Evolutionary conservation across 2,113 vertebrate genomes (phyloP).

Genomic region (Chaetodon auriga): DNA sequence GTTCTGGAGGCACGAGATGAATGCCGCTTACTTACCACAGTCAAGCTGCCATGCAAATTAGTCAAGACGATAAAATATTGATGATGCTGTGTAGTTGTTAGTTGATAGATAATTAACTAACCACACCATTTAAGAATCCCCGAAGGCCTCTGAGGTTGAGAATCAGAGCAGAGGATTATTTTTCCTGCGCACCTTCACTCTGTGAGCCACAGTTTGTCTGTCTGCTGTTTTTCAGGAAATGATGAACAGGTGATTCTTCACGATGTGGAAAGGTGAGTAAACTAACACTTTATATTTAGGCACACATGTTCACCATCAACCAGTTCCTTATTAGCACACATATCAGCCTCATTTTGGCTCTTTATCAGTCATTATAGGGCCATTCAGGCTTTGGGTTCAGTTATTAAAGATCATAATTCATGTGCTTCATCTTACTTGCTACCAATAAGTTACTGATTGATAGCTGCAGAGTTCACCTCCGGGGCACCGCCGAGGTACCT

Average conservation of each 20-base stretch:
- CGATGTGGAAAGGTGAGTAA: conserved; percentile 94
- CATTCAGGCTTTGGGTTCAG: too few species aligned
- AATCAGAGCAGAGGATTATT: too few species aligned
- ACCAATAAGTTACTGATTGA: too few species aligned
- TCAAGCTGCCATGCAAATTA: conserved; percentile 13
- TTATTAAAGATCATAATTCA: too few species aligned
- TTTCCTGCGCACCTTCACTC: neutral
- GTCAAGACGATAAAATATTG: neutral
- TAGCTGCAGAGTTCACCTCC: too few species aligned
- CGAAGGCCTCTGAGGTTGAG: neutral
- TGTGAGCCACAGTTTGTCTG: neutral
- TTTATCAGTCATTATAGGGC: too few species aligned
- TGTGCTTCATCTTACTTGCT: too few species aligned
- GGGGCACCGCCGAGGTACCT: too few species aligned
- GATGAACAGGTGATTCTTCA: conserved; percentile 99
- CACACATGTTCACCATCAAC: too few species aligned
- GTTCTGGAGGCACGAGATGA: neutral
- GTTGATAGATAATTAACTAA: conserved; percentile 7
- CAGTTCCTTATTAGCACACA: too few species aligned
- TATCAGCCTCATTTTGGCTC: too few species aligned
- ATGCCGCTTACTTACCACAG: neutral
- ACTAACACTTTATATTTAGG: neutral
- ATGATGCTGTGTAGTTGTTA: neutral
- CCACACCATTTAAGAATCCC: neutral
- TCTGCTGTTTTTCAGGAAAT: conserved; percentile 87